phyloP scores from a whole-genome alignment of 23 tunicate species.

The Trididemnum miniatum region DNA sequence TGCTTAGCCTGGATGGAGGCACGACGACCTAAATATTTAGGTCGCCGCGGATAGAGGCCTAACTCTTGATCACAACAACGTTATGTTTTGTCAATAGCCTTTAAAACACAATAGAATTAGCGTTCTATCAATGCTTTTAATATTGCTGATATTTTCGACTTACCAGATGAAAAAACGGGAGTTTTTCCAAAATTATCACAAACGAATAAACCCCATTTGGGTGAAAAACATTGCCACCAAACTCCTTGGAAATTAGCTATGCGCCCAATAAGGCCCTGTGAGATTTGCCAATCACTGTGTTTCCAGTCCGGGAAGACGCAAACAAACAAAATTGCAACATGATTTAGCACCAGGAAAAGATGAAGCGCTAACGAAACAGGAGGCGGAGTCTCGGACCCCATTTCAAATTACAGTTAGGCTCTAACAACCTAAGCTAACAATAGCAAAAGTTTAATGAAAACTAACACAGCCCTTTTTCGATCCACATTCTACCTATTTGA shows the following conservation, averaged over 20 bases:
- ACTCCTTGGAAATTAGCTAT: constrained; percentile 9
- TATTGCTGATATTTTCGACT: no score
- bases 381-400: not conserved
- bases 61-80: no score
- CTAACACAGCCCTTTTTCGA: no score
- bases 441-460: no score
- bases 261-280: constrained; percentile 38
- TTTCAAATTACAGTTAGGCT: no score
- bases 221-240: constrained; percentile 12
- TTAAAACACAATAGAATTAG: no score
- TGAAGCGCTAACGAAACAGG: not conserved
- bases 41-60: no score
- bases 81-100: no score
- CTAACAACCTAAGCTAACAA: not conserved
- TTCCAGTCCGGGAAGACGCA: constrained; percentile 58
- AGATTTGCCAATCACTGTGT: constrained; percentile 53
- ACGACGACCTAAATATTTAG: no score
- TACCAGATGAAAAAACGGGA: not conserved
- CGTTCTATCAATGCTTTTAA: no score
- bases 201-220: constrained; percentile 22
- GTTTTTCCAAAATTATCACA: constrained; percentile 29
- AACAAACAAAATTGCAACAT: constrained; percentile 9
- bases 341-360: constrained; percentile 1
- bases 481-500: no score
- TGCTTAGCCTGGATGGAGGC: no score